Percentiles rank a stretch among this genome's conserved stretches.
Evolutionary conservation across 2,113 vertebrate species (phyloP).

Genomic region (Calyptomena viridis): DNA sequence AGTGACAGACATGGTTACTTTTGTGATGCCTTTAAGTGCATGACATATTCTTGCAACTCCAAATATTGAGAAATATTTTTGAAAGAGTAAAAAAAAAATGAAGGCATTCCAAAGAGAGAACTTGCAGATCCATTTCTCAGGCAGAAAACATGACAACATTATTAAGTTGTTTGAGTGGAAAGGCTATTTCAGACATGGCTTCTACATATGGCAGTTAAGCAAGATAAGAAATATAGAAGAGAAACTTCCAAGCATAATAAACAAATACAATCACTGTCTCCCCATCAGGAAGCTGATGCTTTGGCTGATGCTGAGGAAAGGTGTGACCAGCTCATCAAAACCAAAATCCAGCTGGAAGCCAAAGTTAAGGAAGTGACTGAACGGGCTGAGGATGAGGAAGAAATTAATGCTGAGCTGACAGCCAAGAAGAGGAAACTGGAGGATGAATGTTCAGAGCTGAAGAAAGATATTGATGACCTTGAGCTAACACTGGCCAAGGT

Average conservation of each 20-base stretch:
- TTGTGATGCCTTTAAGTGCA: neutral
- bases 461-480: constrained; percentile 81
- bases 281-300: neutral
- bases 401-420: constrained; percentile 80
- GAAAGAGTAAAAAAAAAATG: neutral
- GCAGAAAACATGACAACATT: neutral
- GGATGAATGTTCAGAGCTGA: constrained; percentile 81
- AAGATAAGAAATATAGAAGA: neutral
- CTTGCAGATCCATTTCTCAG: neutral
- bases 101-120: neutral
- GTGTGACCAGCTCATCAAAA: constrained; percentile 87
- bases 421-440: constrained; percentile 80
- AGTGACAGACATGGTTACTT: neutral
- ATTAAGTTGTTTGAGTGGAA: neutral
- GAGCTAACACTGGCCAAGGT: constrained; percentile 81
- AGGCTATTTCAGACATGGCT: neutral
- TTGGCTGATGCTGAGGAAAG: constrained; percentile 84
- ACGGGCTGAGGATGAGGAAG: constrained; percentile 83
- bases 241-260: neutral
- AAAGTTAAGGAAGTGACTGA: constrained; percentile 83
- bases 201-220: neutral
- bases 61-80: neutral
- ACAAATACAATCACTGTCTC: neutral
- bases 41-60: neutral
- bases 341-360: constrained; percentile 83